Evolutionary conservation across 2,888 invertebrate species (phyloP), one percentile per base, ranked within the genome.

Genomic region (Dryobota labecula): DNA sequence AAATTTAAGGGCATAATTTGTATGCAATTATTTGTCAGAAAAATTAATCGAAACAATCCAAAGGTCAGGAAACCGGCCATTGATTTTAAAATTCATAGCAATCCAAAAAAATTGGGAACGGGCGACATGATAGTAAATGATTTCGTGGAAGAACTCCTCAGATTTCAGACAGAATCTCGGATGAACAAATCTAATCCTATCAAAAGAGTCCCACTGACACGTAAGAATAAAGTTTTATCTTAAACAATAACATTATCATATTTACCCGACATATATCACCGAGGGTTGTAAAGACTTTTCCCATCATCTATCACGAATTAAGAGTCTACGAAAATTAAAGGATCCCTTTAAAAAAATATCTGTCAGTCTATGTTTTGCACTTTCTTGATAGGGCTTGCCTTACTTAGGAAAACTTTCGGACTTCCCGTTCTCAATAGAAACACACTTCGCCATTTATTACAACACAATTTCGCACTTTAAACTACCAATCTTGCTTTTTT

Each of bases 221-320:
- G 36, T 53, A 30, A 30, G 11, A 61, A 20, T n/a, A 38, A 30
- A 18, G 1, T 54, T 30, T n/a, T 11, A 43, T 70, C 0, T 5
- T 56, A 30, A 54, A n/a, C 20, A 33, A 72, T 33, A 41, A 20
- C 18, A 43, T 15, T 15, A 3, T 13, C 7, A 75, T 80, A 73
- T 60, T 83, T 83, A 83, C 83, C 81, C 54, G 66, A 45, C 67
- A 83, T n/a, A 64, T 11, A 45, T 80, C 81, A 49, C 82, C 36
- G 15, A 80, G 24, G 2, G 69, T 67, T 20, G 73, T 83, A 18
- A 83, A 73, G 1, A 68, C 63, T 61, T 80, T 78, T 20, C 82
- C 81, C 81, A 83, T 80, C 9, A 13, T 36, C 45, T n/a, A n/a
- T 24, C 38, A 51, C 6, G 2, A 43, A 30, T 43, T 15, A 43